A percentile compares a stretch with the other conserved stretches of the same genome.
These are phyloP conservation scores for Heliconius erato DNA, from an alignment of 2,888 invertebrate species.

Conservation along the genomic window DNA sequence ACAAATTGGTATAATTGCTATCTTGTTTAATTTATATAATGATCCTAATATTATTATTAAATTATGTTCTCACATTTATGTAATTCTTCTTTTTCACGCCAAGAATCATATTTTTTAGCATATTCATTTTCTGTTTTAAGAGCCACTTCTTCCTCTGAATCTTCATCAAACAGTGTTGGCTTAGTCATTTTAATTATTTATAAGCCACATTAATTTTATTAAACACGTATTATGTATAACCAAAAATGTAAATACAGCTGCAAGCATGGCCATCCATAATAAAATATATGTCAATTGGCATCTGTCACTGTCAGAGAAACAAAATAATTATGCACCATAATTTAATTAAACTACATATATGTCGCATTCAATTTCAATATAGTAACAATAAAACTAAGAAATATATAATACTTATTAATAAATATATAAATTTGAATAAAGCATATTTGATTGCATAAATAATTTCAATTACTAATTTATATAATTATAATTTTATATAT, in stretches of 20 bases:
- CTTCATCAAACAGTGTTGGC: slow-evolving; percentile 83
- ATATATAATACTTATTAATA: too few relatives aligned
- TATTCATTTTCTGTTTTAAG: slow-evolving; percentile 91
- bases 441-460: too few relatives aligned
- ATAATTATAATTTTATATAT: too few relatives aligned
- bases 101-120: slow-evolving; percentile 93
- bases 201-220: slow-evolving; percentile 47
- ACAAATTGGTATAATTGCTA: not conserved
- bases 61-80: slow-evolving; percentile 88
- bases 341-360: too few relatives aligned
- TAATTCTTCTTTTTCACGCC: slow-evolving; percentile 94
- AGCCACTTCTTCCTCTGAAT: slow-evolving; percentile 83
- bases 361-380: too few relatives aligned
- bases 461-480: too few relatives aligned
- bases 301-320: not conserved
- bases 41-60: not conserved
- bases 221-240: slow-evolving; percentile 58
- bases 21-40: not conserved
- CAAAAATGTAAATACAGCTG: slow-evolving; percentile 36
- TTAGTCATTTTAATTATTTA: slow-evolving; percentile 51
- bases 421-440: too few relatives aligned
- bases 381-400: too few relatives aligned
- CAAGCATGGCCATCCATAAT: slow-evolving; percentile 28
- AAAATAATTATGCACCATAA: too few relatives aligned
- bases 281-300: slow-evolving; percentile 12